These are phyloP conservation scores for Sarcophaga carnaria DNA, from an alignment of 2,888 invertebrate genomes.

Conservation along the genomic window DNA sequence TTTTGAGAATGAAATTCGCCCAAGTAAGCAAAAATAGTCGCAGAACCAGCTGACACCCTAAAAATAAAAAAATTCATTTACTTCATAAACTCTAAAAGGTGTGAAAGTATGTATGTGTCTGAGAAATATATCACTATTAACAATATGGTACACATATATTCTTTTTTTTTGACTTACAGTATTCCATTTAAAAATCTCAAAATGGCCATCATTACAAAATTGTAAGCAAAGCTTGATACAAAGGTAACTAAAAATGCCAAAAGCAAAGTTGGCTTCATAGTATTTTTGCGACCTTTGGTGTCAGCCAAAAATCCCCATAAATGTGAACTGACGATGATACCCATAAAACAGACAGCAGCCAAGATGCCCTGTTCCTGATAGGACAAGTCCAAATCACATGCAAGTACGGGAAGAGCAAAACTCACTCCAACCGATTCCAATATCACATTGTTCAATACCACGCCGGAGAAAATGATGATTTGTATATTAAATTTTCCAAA, in stretches of 20 bases:
- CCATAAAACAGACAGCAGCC: slow-evolving; percentile 80
- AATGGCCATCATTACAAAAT: slow-evolving; percentile 82
- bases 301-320: slow-evolving; percentile 84
- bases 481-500: slow-evolving; percentile 83
- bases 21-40: slow-evolving; percentile 83
- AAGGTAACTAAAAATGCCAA: slow-evolving; percentile 82
- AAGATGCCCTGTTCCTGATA: slow-evolving; percentile 80
- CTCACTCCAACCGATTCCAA: slow-evolving; percentile 82
- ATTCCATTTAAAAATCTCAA: slow-evolving; percentile 83
- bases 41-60: slow-evolving; percentile 82
- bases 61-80: neutral
- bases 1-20: slow-evolving; percentile 83
- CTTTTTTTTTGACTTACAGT: slow-evolving; percentile 79
- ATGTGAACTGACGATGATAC: slow-evolving; percentile 83
- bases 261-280: slow-evolving; percentile 81
- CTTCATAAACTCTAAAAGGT: no score
- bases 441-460: slow-evolving; percentile 82
- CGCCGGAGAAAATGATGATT: slow-evolving; percentile 82
- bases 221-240: slow-evolving; percentile 82
- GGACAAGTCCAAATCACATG: slow-evolving; percentile 80
- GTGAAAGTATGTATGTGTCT: no score
- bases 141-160: no score
- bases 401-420: slow-evolving; percentile 83
- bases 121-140: no score
- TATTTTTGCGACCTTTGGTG: slow-evolving; percentile 82